Evolutionary conservation across 2,113 vertebrate species (phyloP).

Genomic region (zebrafish (Danio rerio)): GRCz12tu NC_133197.1:39825501-39826000

Average conservation of each 20-base stretch:
- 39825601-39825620: slow-evolving; percentile 35
- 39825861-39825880: not conserved
- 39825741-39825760: too few relatives aligned
- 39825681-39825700: not conserved
- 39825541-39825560: slow-evolving; percentile 47
- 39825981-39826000: slow-evolving; percentile 37
- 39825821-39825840: not conserved
- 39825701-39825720: not conserved
- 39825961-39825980: not conserved
- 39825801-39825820: not conserved
- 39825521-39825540: slow-evolving; percentile 33
- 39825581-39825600: slow-evolving; percentile 32
- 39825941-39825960: not conserved
- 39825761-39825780: too few relatives aligned
- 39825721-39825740: not conserved
- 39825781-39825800: too few relatives aligned
- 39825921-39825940: too few relatives aligned
- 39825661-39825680: not conserved
- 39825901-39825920: too few relatives aligned
- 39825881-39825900: too few relatives aligned
- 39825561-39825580: slow-evolving; percentile 52
- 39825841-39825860: not conserved
- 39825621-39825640: slow-evolving; percentile 25
- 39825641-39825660: slow-evolving; percentile 18
- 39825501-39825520: not conserved